Conservation (phyloP, 2,888 invertebrate species). For the Cryptus armator region DNA sequence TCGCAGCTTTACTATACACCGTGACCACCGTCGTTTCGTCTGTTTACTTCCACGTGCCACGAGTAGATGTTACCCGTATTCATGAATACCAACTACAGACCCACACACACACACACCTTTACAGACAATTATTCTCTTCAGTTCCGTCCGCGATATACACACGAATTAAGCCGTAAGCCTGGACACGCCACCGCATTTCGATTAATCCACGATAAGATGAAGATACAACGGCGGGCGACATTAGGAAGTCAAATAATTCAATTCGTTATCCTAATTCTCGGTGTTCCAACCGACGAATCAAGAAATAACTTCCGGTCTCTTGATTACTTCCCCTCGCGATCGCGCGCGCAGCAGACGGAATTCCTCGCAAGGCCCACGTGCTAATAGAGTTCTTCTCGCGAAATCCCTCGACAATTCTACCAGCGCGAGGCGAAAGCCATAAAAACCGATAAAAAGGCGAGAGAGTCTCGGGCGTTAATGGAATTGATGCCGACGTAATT, state of each 20-base stretch:
- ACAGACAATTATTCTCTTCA: slow-evolving; percentile 25
- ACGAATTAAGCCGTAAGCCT: background rate
- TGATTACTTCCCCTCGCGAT: slow-evolving; percentile 43
- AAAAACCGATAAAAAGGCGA: background rate
- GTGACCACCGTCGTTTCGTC: slow-evolving; percentile 15
- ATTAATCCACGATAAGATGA: slow-evolving; percentile 21
- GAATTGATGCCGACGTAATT: background rate
- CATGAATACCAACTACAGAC: background rate
- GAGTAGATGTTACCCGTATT: background rate
- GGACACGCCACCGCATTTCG: slow-evolving; percentile 6
- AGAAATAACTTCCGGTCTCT: slow-evolving; percentile 52
- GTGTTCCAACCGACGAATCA: background rate
- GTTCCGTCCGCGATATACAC: slow-evolving; percentile 13
- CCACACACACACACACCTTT: background rate
- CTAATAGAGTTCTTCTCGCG: slow-evolving; percentile 1
- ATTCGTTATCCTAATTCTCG: slow-evolving; percentile 28
- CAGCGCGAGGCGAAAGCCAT: background rate
- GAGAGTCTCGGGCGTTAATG: background rate
- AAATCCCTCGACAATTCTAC: background rate
- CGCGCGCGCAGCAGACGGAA: background rate
- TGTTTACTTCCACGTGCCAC: slow-evolving; percentile 33
- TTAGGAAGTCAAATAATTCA: slow-evolving; percentile 27
- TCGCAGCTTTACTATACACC: background rate
- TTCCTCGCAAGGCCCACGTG: background rate
- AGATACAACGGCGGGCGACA: background rate